Base-by-base conservation (phyloP, 2,888 invertebrate species). In the Thymelicus sylvestris region DNA sequence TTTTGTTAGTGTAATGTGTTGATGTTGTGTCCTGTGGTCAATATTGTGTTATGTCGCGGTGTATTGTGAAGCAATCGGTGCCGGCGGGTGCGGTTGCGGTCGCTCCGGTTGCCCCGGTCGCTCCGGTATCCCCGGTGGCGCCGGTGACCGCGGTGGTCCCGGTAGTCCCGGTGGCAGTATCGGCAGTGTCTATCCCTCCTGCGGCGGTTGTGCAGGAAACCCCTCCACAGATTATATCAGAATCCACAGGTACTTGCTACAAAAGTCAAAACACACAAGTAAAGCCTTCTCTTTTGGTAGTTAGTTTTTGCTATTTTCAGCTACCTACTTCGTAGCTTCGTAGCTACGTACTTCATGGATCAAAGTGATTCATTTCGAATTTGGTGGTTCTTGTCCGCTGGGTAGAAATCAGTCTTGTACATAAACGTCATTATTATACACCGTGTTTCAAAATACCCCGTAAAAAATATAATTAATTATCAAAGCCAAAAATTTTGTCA, bases 41-140 rank as follows among this genome's bases (percentile, higher is more conserved):
- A 78, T 78, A 78, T 76, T 79, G 71, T 73, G 76, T 80, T 81
- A 91, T 93, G 93, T 93, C 93, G 82, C 87, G 91, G 82, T 92
- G 93, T 86, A 92, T 92, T 74, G 90, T 93, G 85, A 93, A 93
- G 83, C 92, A 92, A 81, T 89, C 92, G 79, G 80, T 92, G 76
- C 82, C 86, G 68, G 63, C 62, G 62, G 68, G 62, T 55, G 62
- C 55, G 62, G 68, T 68, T 62, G 68, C 55, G 69, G 69, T 64
- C 60, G 59, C 69, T 82, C 84, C 90, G 73, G 84, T 86, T 77
- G 76, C 83, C 1, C 3, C 31, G 31, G 31, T 31, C 4, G 31
- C 31, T 5, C 31, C 31, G 31, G 31, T 31, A 3, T 1, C 31
- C 31, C 31, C 31, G 31, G 31, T 31, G 31, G 5, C 4, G 2